Evolutionary conservation across 2,797 vertebrate species (phyloP).

Genomic region (Chloroceryle inda): DNA sequence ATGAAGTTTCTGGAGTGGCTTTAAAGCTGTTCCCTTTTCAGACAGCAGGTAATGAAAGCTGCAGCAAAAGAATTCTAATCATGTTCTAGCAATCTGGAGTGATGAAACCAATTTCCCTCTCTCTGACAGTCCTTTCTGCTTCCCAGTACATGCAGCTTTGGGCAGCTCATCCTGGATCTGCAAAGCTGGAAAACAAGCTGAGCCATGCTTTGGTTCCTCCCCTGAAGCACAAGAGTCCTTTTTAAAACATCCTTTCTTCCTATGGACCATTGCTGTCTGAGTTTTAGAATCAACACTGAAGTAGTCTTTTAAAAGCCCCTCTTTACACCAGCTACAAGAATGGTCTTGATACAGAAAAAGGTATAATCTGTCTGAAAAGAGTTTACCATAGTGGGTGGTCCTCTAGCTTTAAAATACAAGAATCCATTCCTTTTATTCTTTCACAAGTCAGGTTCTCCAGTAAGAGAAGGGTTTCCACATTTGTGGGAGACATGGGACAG

Average conservation of each 20-base stretch:
- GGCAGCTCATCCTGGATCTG: not conserved
- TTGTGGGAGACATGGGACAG: not conserved
- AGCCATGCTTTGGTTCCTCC: not conserved
- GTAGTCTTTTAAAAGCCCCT: not conserved
- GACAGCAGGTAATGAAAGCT: not conserved
- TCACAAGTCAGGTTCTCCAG: not conserved
- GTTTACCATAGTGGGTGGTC: not conserved
- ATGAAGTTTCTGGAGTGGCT: conserved; percentile 44
- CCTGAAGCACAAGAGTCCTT: not conserved
- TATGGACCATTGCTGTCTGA: not conserved
- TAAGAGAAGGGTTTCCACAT: accelerated
- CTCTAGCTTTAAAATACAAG: not conserved
- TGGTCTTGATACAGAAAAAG: not conserved
- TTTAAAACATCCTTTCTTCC: not conserved
- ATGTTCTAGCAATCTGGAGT: not conserved
- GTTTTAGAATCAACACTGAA: not conserved
- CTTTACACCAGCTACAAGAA: not conserved
- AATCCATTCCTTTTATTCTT: not conserved
- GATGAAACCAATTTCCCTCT: not conserved
- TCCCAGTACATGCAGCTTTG: not conserved
- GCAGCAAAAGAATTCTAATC: conserved; percentile 1
- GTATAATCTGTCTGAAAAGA: not conserved
- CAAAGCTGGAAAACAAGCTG: not conserved
- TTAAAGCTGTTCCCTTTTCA: conserved; percentile 21
- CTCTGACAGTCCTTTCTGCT: not conserved